Percentiles rank a stretch among this genome's conserved stretches.
Conservation (phyloP, 2,797 vertebrate species). For the Tragopan temminckii region DNA sequence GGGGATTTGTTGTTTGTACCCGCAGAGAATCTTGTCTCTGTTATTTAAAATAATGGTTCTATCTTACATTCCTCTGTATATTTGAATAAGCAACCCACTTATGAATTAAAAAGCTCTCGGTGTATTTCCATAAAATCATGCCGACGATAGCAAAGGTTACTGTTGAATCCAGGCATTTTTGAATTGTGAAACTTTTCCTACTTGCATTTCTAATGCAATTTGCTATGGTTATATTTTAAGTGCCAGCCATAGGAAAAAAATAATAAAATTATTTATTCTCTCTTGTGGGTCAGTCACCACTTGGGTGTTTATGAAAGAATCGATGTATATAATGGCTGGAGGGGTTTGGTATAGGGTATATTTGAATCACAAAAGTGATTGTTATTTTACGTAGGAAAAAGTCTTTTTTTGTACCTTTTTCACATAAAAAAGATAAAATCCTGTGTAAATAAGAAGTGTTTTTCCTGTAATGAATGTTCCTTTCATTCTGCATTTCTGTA, state of each 20-base stretch:
- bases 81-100: slow-evolving; percentile 11
- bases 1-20: background rate
- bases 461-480: slow-evolving; percentile 82
- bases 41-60: slow-evolving; percentile 23
- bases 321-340: background rate
- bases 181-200: slow-evolving; percentile 21
- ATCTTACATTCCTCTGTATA: background rate
- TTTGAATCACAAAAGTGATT: slow-evolving; percentile 73
- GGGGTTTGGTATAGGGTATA: slow-evolving; percentile 63
- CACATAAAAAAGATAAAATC: slow-evolving; percentile 79
- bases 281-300: slow-evolving; percentile 27
- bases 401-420: slow-evolving; percentile 77
- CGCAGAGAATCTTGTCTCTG: background rate
- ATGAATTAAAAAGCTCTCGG: slow-evolving; percentile 14
- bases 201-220: slow-evolving; percentile 59
- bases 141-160: slow-evolving; percentile 11
- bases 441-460: slow-evolving; percentile 82
- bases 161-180: slow-evolving; percentile 28
- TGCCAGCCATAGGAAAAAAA: slow-evolving; percentile 34
- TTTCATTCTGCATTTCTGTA: slow-evolving; percentile 82
- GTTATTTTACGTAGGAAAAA: slow-evolving; percentile 78
- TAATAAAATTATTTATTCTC: slow-evolving; percentile 17
- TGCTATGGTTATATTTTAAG: slow-evolving; percentile 37
- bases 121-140: slow-evolving; percentile 41
- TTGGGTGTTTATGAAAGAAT: slow-evolving; percentile 53